Evolutionary conservation across 2,797 vertebrate species (phyloP).

Genomic region (Cryptoprocta ferox): DNA sequence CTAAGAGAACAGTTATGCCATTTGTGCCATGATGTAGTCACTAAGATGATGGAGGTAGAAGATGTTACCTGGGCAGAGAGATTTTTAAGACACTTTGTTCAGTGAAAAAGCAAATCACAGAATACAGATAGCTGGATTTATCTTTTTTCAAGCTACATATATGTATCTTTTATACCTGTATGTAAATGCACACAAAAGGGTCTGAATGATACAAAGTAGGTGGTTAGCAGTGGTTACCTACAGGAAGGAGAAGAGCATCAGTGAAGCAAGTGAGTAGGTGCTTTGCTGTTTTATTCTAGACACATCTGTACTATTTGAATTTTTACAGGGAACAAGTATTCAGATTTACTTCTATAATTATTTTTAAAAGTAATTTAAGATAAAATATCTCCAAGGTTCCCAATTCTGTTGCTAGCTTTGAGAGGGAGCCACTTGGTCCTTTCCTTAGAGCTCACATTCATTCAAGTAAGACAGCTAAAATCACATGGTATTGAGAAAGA

Average conservation of each 20-base stretch:
- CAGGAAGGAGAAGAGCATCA: background rate
- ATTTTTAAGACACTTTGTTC: background rate
- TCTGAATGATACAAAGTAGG: conserved; percentile 25
- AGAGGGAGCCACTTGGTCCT: background rate
- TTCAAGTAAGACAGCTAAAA: background rate
- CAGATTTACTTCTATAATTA: background rate
- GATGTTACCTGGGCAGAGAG: background rate
- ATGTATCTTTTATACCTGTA: background rate
- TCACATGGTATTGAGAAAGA: background rate
- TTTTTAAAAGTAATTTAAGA: background rate
- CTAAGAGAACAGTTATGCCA: background rate
- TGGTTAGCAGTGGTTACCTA: background rate
- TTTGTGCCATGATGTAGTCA: background rate
- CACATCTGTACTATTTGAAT: background rate
- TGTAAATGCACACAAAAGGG: background rate
- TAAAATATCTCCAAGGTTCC: background rate
- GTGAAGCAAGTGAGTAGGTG: background rate
- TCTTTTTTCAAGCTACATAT: background rate
- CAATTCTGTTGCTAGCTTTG: background rate
- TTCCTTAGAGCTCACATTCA: background rate
- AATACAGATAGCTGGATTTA: background rate
- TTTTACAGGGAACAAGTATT: background rate
- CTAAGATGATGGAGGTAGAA: background rate
- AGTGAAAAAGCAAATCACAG: background rate
- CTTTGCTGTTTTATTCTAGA: background rate